Evolutionary conservation across 2,888 invertebrate genomes (phyloP).

Genomic region (Drosophila leonis): DNA sequence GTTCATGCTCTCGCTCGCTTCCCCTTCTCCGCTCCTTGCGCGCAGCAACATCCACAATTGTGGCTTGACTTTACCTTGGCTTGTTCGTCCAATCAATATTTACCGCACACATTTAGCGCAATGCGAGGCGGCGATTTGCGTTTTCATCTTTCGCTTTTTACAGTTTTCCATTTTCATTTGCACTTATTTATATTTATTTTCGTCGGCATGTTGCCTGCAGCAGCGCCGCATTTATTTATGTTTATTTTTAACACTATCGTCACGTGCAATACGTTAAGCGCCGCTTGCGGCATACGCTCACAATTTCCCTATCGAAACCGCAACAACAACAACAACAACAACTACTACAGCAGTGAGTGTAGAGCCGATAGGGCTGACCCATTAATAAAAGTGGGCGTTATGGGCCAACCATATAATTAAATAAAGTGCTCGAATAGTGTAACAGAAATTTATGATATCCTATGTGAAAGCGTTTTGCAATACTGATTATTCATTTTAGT

Average conservation of each 20-base stretch:
- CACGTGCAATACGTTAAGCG: slow-evolving; percentile 58
- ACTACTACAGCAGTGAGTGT: slow-evolving; percentile 11
- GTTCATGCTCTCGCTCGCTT: background rate
- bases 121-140: slow-evolving; percentile 61
- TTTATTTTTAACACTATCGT: slow-evolving; percentile 61
- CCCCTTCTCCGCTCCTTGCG: background rate
- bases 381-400: slow-evolving; percentile 27
- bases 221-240: slow-evolving; percentile 55
- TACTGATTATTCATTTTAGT: background rate
- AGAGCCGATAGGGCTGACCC: slow-evolving; percentile 24
- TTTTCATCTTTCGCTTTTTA: slow-evolving; percentile 64
- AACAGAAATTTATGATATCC: slow-evolving; percentile 11
- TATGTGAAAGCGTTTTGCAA: background rate
- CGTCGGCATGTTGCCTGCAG: slow-evolving; percentile 31
- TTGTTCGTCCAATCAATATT: slow-evolving; percentile 61
- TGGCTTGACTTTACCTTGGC: slow-evolving; percentile 17
- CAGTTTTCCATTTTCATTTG: slow-evolving; percentile 67
- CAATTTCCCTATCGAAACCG: slow-evolving; percentile 37
- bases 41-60: slow-evolving; percentile 4
- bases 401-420: slow-evolving; percentile 23
- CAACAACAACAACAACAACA: slow-evolving; percentile 18
- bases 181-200: slow-evolving; percentile 77
- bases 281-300: slow-evolving; percentile 16
- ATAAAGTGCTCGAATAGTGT: slow-evolving; percentile 18
- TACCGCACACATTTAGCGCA: slow-evolving; percentile 71